A percentile compares a stretch with the other conserved stretches of the same genome.
These are phyloP conservation scores for Pemphigus obesinymphae DNA, from an alignment of 1,140 invertebrate genomes.

Conservation along the genomic window DNA sequence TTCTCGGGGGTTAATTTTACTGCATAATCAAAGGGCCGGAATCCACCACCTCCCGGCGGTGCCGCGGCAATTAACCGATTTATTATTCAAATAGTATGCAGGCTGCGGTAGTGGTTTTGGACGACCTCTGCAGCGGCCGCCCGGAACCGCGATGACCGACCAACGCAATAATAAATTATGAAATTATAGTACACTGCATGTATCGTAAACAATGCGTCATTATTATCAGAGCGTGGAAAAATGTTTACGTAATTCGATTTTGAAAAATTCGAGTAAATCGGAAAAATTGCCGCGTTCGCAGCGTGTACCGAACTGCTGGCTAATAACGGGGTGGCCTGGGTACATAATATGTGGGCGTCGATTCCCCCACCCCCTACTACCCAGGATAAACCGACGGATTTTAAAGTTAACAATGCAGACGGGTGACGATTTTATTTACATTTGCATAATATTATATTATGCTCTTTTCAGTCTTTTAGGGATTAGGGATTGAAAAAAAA, in stretches of 20 bases:
- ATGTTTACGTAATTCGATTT: not conserved
- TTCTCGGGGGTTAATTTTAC: not conserved
- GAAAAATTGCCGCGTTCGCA: not conserved
- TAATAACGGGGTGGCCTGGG: too few species aligned
- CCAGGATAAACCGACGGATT: not conserved
- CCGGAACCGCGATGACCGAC: not conserved
- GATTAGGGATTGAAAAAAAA: too few species aligned
- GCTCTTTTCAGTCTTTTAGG: too few species aligned
- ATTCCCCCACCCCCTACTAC: not conserved
- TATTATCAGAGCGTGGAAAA: not conserved
- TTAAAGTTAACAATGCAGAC: too few species aligned
- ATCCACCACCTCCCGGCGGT: not conserved
- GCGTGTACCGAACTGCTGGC: not conserved
- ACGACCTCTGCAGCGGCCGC: not conserved
- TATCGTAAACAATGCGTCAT: not conserved
- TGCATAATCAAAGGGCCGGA: conserved; percentile 1
- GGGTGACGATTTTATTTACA: too few species aligned
- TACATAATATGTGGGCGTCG: not conserved
- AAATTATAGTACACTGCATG: not conserved
- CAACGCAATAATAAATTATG: not conserved
- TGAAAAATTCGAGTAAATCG: not conserved
- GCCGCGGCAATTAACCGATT: conserved; percentile 15
- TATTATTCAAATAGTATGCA: conserved; percentile 21
- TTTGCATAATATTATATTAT: too few species aligned
- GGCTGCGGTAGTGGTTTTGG: not conserved